A percentile compares a stretch with the other conserved stretches of the same genome.
Conservation (phyloP, 1,140 invertebrate genomes). For the Lordiphosa clarofinis region DNA sequence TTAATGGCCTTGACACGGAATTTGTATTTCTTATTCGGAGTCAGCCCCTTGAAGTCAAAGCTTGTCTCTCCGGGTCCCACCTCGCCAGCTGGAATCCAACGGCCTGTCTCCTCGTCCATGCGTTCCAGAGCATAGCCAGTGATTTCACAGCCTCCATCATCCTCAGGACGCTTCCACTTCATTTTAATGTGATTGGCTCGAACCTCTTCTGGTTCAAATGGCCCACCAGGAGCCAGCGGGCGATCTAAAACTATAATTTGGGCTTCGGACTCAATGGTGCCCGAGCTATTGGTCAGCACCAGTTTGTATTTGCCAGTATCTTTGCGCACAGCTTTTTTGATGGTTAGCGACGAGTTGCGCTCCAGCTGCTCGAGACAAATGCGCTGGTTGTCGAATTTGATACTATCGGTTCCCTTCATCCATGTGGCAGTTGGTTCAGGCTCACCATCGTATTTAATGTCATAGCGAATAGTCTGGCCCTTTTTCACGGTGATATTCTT, state of each 20-base stretch:
- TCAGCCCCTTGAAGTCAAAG: conserved; percentile 94
- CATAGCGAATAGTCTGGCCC: conserved; percentile 91
- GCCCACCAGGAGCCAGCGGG: conserved; percentile 91
- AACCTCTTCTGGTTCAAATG: conserved; percentile 92
- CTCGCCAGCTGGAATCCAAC: conserved; percentile 95
- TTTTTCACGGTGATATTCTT: conserved; percentile 95
- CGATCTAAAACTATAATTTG: conserved; percentile 95
- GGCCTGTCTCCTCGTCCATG: conserved; percentile 94
- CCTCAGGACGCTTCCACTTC: conserved; percentile 96
- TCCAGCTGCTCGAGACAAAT: conserved; percentile 94
- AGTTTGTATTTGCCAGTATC: conserved; percentile 96
- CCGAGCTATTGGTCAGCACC: conserved; percentile 90
- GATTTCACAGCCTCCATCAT: conserved; percentile 95
- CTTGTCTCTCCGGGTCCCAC: conserved; percentile 89
- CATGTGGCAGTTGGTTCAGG: conserved; percentile 95
- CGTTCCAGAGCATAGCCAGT: conserved; percentile 98
- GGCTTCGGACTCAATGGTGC: conserved; percentile 89
- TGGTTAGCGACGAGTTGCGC: conserved; percentile 93
- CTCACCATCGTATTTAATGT: conserved; percentile 96
- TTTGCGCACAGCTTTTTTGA: conserved; percentile 89
- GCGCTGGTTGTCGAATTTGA: conserved; percentile 85
- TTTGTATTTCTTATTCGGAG: conserved; percentile 98
- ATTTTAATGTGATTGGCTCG: conserved; percentile 95
- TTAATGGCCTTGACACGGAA: conserved; percentile 99
- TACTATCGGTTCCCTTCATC: conserved; percentile 86